These are phyloP conservation scores for Tragelaphus strepsiceros DNA, from an alignment of 2,113 vertebrate genomes.

Conservation along the genomic window DNA sequence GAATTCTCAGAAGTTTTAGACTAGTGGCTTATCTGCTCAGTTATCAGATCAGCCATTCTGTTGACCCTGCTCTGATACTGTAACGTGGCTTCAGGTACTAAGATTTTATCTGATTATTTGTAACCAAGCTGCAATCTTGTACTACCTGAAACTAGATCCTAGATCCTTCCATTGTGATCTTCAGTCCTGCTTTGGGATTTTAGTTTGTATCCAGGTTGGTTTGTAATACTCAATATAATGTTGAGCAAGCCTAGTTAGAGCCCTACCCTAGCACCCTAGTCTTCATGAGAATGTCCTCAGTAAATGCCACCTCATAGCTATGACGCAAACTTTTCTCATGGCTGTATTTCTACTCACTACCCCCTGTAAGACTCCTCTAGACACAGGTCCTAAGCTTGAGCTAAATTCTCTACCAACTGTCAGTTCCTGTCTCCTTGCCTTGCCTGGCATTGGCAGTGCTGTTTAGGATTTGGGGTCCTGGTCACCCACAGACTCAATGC, in stretches of 20 bases:
- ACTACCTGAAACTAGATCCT: not conserved
- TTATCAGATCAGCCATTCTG: not conserved
- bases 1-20: conserved; percentile 40
- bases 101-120: conserved; percentile 42
- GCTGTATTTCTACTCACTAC: not conserved
- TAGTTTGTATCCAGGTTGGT: not conserved
- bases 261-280: not conserved
- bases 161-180: not conserved
- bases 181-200: not conserved
- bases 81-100: conserved; percentile 31
- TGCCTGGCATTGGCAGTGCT: not conserved
- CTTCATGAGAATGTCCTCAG: not conserved
- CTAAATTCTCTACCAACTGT: not conserved
- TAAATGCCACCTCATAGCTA: not conserved
- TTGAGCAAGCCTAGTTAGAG: not conserved
- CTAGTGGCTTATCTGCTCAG: not conserved
- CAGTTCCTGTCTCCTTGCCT: not conserved
- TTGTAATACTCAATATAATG: not conserved
- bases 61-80: not conserved
- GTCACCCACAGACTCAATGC: not conserved
- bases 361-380: not conserved
- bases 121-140: not conserved
- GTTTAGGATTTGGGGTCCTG: not conserved
- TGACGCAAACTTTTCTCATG: not conserved
- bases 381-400: not conserved